Evolutionary conservation across 2,797 vertebrate species (phyloP).

Genomic region (Falco biarmicus): DNA sequence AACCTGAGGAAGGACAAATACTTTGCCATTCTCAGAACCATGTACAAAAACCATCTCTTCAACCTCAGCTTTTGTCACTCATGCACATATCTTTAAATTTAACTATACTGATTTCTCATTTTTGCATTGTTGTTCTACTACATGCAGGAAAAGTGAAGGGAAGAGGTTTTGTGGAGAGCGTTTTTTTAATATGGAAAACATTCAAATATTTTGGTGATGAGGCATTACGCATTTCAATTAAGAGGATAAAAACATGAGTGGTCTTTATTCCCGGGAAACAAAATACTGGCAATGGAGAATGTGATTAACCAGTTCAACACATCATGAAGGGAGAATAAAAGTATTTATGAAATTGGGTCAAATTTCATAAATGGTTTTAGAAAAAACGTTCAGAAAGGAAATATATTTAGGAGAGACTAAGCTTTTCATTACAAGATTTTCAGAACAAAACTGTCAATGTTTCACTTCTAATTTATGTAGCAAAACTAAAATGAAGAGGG

Average conservation of each 20-base stretch:
- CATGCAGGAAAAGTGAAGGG: background rate
- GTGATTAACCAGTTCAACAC: constrained; percentile 35
- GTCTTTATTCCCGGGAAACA: constrained; percentile 36
- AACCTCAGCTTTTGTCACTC: background rate
- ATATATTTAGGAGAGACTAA: constrained; percentile 5
- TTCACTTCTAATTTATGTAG: background rate
- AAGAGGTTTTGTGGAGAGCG: background rate
- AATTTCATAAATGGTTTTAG: constrained; percentile 33
- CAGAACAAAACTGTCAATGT: background rate
- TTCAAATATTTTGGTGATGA: constrained; percentile 3
- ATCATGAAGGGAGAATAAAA: background rate
- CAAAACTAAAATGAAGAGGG: background rate
- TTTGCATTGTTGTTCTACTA: background rate
- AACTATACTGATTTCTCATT: background rate
- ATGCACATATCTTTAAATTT: background rate
- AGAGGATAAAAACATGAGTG: constrained; percentile 14
- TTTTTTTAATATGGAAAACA: background rate
- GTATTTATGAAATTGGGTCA: constrained; percentile 17
- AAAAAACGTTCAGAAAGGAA: background rate
- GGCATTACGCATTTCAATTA: constrained; percentile 22
- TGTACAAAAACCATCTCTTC: background rate
- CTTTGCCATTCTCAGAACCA: background rate
- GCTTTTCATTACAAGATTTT: background rate
- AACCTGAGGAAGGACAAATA: background rate
- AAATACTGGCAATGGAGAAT: constrained; percentile 21